These are phyloP conservation scores for Xylota segnis DNA, from an alignment of 2,888 invertebrate genomes.

Conservation along the genomic window DNA sequence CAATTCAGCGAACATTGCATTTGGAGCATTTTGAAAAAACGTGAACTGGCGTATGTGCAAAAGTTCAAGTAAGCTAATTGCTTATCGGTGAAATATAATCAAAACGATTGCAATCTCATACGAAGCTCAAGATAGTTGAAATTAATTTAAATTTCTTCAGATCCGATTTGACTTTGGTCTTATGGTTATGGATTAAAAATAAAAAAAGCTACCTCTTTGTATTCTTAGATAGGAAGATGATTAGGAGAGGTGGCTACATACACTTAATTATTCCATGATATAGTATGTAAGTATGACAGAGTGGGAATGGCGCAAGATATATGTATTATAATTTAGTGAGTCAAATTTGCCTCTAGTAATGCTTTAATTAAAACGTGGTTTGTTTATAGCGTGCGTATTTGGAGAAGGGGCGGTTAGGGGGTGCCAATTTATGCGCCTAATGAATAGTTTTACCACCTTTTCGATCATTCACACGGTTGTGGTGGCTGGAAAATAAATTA, in stretches of 20 bases:
- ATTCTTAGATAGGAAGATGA: neutral
- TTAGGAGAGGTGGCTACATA: neutral
- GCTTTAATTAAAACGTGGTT: too few species aligned
- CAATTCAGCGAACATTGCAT: neutral
- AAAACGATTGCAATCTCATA: conserved; percentile 1
- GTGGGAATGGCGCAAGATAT: neutral
- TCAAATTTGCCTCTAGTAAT: too few species aligned
- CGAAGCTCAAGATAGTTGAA: conserved; percentile 4
- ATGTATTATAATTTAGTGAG: too few species aligned
- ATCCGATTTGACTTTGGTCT: conserved; percentile 17
- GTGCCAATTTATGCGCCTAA: neutral
- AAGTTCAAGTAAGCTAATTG: neutral
- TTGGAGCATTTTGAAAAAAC: neutral
- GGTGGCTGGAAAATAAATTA: neutral
- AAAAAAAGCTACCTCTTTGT: neutral
- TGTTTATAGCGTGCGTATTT: too few species aligned
- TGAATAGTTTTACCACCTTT: neutral
- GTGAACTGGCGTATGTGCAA: neutral
- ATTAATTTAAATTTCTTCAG: neutral
- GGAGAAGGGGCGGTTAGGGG: too few species aligned
- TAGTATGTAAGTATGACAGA: neutral
- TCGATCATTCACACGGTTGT: neutral
- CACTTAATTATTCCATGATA: neutral
- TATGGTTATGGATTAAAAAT: neutral
- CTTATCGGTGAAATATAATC: neutral